Evolutionary conservation across 2,797 vertebrate genomes (phyloP).

Genomic region (Aeoliscus strigatus): DNA sequence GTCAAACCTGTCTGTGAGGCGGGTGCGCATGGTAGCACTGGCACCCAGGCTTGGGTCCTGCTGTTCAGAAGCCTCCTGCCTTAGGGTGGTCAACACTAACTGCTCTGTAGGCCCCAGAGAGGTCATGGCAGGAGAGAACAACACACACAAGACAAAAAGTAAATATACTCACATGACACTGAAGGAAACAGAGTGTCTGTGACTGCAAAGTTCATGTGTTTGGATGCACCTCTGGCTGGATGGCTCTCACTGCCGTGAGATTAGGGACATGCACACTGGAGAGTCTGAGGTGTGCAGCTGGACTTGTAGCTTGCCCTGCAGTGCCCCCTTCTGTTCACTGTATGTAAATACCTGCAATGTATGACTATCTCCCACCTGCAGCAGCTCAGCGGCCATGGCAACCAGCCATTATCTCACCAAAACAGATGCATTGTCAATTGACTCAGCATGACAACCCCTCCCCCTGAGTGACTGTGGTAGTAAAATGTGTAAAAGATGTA

Average conservation of each 20-base stretch:
- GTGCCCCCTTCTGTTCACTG: constrained; percentile 45
- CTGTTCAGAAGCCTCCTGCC: constrained; percentile 72
- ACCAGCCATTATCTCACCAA: constrained; percentile 54
- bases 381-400: constrained; percentile 40
- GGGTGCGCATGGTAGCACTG: constrained; percentile 68
- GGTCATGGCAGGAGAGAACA: constrained; percentile 64
- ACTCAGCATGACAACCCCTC: constrained; percentile 18
- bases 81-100: constrained; percentile 84
- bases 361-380: constrained; percentile 42
- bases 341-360: constrained; percentile 23
- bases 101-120: constrained; percentile 72
- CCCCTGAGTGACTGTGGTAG: too few relatives aligned
- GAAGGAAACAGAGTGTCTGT: constrained; percentile 26
- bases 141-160: constrained; percentile 71
- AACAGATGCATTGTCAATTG: constrained; percentile 44
- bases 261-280: constrained; percentile 17
- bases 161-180: constrained; percentile 51
- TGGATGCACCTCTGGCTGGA: constrained; percentile 17
- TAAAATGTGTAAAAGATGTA: too few relatives aligned
- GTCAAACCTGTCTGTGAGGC: constrained; percentile 79
- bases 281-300: constrained; percentile 4
- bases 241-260: constrained; percentile 8
- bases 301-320: constrained; percentile 29
- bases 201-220: constrained; percentile 24
- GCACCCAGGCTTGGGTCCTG: constrained; percentile 69